Conservation (phyloP, 1,140 invertebrate species). For the Drosophila nannoptera region DNA sequence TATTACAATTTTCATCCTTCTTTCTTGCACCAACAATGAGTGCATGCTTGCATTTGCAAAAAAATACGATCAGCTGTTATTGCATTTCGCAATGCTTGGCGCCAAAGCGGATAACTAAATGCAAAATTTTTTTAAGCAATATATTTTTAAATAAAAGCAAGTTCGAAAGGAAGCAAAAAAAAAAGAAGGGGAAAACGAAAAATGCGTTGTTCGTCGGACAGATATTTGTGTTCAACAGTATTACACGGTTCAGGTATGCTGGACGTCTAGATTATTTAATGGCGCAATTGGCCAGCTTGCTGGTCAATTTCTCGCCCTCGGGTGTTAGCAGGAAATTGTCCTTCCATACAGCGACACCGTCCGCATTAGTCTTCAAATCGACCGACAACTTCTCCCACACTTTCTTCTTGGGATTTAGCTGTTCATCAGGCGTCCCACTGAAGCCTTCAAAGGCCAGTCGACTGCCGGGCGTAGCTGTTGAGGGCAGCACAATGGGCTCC, state of each 20-base stretch:
- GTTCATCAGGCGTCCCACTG: conserved; percentile 87
- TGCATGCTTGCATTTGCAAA: background rate
- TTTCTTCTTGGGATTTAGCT: conserved; percentile 98
- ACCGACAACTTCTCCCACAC: conserved; percentile 95
- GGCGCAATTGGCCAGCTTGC: conserved; percentile 73
- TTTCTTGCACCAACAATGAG: background rate
- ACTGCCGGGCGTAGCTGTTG: conserved; percentile 87
- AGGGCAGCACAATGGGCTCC: conserved; percentile 90
- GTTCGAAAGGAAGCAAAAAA: background rate
- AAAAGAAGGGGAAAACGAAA: conserved; percentile 6
- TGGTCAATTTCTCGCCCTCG: conserved; percentile 70
- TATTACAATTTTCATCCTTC: too few relatives aligned
- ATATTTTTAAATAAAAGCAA: conserved; percentile 14
- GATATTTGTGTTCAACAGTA: conserved; percentile 48
- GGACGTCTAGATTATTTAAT: conserved; percentile 67
- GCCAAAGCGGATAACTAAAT: background rate
- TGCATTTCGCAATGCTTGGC: background rate
- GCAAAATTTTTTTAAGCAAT: conserved; percentile 6
- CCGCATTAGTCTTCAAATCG: conserved; percentile 89
- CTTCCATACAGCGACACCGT: conserved; percentile 90
- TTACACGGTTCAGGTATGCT: conserved; percentile 67
- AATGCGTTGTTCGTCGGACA: conserved; percentile 53
- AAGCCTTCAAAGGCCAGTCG: conserved; percentile 90
- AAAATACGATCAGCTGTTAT: background rate
- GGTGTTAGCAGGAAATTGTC: conserved; percentile 85